phyloP scores from a whole-genome alignment of 2,797 vertebrate species.

The Odontamblyopus rebecca region DNA sequence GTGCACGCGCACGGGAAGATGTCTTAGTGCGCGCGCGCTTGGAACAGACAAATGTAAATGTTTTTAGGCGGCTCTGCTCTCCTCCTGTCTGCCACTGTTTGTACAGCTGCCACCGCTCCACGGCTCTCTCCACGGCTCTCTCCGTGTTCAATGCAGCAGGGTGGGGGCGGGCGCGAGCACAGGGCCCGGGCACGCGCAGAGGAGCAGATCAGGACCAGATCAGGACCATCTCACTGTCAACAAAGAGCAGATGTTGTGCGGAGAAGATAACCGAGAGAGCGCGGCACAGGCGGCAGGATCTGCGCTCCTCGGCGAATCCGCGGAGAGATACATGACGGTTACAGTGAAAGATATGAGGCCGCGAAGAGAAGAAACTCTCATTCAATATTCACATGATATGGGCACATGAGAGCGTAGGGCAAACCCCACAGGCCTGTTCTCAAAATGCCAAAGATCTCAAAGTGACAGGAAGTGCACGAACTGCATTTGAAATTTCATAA shows the following conservation, averaged over 20 bases:
- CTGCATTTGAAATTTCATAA: too few relatives aligned
- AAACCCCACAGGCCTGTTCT: too few relatives aligned
- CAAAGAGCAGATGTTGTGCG: slow-evolving; percentile 10
- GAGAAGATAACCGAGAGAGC: neutral
- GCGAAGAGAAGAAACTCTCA: too few relatives aligned
- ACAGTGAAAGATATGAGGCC: too few relatives aligned
- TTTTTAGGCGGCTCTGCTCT: neutral
- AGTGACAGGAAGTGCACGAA: too few relatives aligned
- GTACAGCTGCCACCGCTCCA: slow-evolving; percentile 7
- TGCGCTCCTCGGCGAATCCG: neutral
- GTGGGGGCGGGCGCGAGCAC: slow-evolving; percentile 8
- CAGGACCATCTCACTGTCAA: slow-evolving; percentile 1
- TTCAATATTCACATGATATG: too few relatives aligned
- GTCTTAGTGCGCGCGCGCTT: neutral
- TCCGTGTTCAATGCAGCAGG: neutral
- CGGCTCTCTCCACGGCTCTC: neutral
- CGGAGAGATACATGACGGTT: too few relatives aligned
- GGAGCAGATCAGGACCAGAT: neutral
- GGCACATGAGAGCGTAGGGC: too few relatives aligned
- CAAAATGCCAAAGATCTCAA: too few relatives aligned
- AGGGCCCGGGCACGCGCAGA: neutral
- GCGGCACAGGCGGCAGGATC: neutral
- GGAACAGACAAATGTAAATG: neutral
- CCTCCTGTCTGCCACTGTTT: neutral
- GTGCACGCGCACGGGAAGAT: neutral